Evolutionary conservation across 2,888 invertebrate genomes (phyloP), one percentile per base, ranked within the genome.

Genomic region (Drosophila antonietae): DNA sequence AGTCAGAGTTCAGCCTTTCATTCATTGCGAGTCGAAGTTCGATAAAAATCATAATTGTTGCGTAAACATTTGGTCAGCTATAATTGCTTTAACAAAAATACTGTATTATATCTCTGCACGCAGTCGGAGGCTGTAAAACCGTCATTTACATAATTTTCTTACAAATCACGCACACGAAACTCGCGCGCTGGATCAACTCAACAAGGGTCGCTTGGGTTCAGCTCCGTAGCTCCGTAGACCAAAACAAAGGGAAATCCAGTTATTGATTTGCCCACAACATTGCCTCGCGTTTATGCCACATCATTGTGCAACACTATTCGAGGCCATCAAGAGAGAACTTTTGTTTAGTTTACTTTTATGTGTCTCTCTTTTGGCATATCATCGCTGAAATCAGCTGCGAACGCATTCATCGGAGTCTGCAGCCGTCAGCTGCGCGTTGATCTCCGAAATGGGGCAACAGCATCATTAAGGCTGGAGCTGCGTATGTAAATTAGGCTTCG

Each of bases 41-140:
- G 78, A 82, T 87, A 74, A 68, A 81, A 80, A 85, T 88, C 81
- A 88, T 88, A 83, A 89, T 89, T 86, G 85, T 86, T 86, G 72
- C 86, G 88, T 86, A 83, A 83, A 89, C 85, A 89, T 87, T 87
- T 89, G 88, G 86, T 81, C 83, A 89, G 79, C 70, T 79, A 72
- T 86, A 89, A 89, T 88, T 86, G 81, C 86, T 83, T 73, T 73
- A 88, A 79, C 80, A 84, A 76, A 85, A 82, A 82, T 75, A 77
- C 69, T 75, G 53, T 68, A 78, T 71, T 77, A 67, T 72, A 52
- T 63, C 66, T 55, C 61, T 51, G 64, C 66, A 73, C 75, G 75
- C 71, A 75, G 63, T 41, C 69, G 64, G 44, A 57, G 56, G 62
- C 62, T 87, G 72, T 81, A 75, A 88, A 73, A 72, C 88, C 77